Percentiles rank a stretch among this genome's conserved stretches.
Conservation (phyloP, 2,113 vertebrate species). For the Sclerurus mexicanus region DNA sequence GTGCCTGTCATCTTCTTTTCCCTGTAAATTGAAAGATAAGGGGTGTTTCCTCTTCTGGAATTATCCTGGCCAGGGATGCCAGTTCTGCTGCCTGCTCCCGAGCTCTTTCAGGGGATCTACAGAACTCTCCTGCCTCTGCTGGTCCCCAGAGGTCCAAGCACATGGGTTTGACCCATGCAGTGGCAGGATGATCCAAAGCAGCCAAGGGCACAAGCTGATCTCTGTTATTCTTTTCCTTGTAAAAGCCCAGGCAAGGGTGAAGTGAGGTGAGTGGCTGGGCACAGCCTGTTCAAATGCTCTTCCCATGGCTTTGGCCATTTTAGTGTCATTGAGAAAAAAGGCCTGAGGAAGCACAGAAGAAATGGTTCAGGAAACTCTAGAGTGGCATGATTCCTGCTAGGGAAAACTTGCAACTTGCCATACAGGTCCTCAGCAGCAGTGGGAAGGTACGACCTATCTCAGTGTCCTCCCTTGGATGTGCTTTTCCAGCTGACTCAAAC, state of each 20-base stretch:
- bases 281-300: not conserved
- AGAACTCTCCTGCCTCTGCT: not conserved
- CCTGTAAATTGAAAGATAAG: not conserved
- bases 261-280: not conserved
- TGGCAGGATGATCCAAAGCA: not conserved
- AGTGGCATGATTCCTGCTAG: not conserved
- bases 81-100: not conserved
- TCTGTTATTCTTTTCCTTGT: not conserved
- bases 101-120: not conserved
- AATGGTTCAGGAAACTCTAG: not conserved
- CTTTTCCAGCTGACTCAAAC: not conserved
- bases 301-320: not conserved
- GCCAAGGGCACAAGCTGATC: not conserved
- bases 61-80: not conserved
- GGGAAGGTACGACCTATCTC: not conserved
- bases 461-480: not conserved
- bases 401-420: not conserved
- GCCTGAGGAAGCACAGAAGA: fast-evolving
- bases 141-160: not conserved
- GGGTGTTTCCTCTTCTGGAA: not conserved
- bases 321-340: not conserved
- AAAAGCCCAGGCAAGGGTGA: not conserved
- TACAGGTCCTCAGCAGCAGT: not conserved
- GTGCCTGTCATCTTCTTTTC: not conserved
- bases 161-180: fast-evolving